Percentiles rank a stretch among this genome's conserved stretches.
phyloP scores from a whole-genome alignment of 2,888 invertebrate species.

The Cryptocephalus primarius region DNA sequence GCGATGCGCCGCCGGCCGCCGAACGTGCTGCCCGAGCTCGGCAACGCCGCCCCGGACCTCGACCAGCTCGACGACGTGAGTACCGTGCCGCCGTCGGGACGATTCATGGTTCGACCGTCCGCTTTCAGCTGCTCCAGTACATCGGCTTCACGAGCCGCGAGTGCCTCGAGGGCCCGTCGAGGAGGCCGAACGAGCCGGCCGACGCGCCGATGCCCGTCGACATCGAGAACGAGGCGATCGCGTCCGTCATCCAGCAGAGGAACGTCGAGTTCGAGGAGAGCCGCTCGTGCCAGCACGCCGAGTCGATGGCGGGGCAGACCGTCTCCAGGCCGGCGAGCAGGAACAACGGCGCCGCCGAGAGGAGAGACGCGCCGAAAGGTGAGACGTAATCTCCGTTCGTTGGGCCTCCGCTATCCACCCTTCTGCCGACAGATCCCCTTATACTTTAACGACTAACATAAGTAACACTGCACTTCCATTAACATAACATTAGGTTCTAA shows the following conservation, averaged over 20 bases:
- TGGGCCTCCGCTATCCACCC: too few species aligned
- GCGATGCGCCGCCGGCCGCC: constrained; percentile 63
- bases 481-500: too few species aligned
- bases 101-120: too few species aligned
- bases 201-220: constrained; percentile 62
- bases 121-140: constrained; percentile 70
- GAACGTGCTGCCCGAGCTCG: constrained; percentile 66
- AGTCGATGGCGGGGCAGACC: constrained; percentile 30
- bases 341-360: constrained; percentile 10
- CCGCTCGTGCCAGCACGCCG: constrained; percentile 23
- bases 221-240: constrained; percentile 76
- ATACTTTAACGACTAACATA: too few species aligned
- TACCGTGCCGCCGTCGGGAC: too few species aligned
- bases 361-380: constrained; percentile 15
- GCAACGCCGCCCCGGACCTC: constrained; percentile 73
- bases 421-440: too few species aligned
- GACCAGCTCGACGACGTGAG: constrained; percentile 89
- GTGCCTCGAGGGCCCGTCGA: constrained; percentile 55
- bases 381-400: neutral
- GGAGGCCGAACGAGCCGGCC: constrained; percentile 69
- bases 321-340: constrained; percentile 26
- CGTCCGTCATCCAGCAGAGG: constrained; percentile 72
- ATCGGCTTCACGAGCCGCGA: constrained; percentile 89
- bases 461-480: too few species aligned
- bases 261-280: constrained; percentile 69